Evolutionary conservation across 2,797 vertebrate species (phyloP), one percentile per base, ranked within the genome.

Genomic region (Silurus lanzhouensis): DNA sequence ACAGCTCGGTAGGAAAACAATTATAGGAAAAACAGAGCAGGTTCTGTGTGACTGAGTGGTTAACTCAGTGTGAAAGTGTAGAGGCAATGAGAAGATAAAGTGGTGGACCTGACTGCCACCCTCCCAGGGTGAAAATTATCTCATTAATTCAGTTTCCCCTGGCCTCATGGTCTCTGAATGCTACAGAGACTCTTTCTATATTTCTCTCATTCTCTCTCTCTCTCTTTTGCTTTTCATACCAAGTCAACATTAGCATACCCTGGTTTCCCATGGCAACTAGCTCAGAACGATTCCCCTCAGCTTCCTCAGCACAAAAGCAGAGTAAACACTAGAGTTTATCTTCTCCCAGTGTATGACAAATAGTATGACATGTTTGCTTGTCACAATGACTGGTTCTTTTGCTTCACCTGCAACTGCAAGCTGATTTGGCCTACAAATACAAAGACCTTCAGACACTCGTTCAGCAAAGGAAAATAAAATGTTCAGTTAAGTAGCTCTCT

Each of bases 181-280:
- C 84, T 83, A 83, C 83, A 71, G 46, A 83, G 48, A 75, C 76
- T 78, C 68, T 22, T n/a, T 67, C 61, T 67, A 60, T 78, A 78
- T 78, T 78, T 78, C 58, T 78, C 31, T 58, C 52, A 27, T 57
- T 57, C 48, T 74, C 71, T 61, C 61, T 79, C 38, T 64, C 80
- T 31, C 70, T 78, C 71, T 83, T 66, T 82, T 60, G 85, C 87
- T 75, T 52, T 86, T 78, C 89, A 89, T 85, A 81, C 87, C 87
- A 89, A 88, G 86, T 87, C 87, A 90, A 88, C 89, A 92, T 92
- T 91, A 92, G 90, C 91, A 92, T 91, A 89, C 90, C 86, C 90
- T 88, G 85, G 92, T 93, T 91, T 88, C 91, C 89, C 14, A 58
- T 52, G 90, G 92, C 89, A 92, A 93, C 92, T 85, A 77, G 84